Evolutionary conservation across 1,140 invertebrate species (phyloP).

Genomic region (Atta colombica): DNA sequence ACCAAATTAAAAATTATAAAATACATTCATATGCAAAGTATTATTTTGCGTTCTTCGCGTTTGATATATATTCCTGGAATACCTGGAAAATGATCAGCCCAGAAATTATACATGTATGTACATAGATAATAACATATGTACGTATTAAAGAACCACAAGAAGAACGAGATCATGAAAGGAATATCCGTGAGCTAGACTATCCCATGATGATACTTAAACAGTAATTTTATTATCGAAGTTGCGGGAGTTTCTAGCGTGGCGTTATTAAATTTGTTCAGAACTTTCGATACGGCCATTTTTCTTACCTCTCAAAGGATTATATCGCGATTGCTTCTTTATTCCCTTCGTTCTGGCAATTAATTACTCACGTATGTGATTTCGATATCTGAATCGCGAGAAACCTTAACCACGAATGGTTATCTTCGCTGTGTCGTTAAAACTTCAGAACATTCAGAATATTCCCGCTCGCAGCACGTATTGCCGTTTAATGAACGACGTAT

Average conservation of each 20-base stretch:
- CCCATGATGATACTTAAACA: constrained; percentile 60
- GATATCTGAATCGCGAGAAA: constrained; percentile 19
- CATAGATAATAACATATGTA: not conserved
- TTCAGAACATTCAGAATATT: not conserved
- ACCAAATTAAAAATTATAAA: not conserved
- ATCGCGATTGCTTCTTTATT: constrained; percentile 13
- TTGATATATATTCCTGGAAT: not conserved
- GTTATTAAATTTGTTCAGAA: constrained; percentile 75
- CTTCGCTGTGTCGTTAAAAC: constrained; percentile 38
- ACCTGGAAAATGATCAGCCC: not conserved
- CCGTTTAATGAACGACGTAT: constrained; percentile 49
- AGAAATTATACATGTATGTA: not conserved
- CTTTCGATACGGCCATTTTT: constrained; percentile 62
- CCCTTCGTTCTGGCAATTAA: constrained; percentile 60
- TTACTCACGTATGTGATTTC: constrained; percentile 54
- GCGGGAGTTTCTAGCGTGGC: constrained; percentile 39
- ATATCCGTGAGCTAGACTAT: constrained; percentile 45
- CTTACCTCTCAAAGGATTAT: constrained; percentile 32
- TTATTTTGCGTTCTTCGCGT: not conserved
- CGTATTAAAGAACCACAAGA: not conserved
- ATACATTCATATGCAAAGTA: not conserved
- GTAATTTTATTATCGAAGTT: constrained; percentile 70
- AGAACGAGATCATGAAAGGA: constrained; percentile 46
- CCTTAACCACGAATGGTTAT: not conserved
- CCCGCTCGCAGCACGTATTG: not conserved